A percentile compares a stretch with the other conserved stretches of the same genome.
phyloP scores from a whole-genome alignment of 23 tunicate species.

The Corella eumyota region DNA sequence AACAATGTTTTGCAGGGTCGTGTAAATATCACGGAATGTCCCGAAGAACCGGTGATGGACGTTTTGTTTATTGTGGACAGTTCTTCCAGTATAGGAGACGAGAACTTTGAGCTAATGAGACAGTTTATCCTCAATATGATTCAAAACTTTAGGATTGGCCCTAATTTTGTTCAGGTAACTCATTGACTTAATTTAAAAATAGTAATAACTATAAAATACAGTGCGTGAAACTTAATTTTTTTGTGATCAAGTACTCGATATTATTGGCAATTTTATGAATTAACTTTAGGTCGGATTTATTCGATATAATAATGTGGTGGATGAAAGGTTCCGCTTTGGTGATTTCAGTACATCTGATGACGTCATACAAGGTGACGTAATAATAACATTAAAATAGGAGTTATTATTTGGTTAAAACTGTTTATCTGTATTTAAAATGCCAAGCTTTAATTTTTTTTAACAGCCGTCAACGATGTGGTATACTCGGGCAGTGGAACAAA shows the following conservation, averaged over 20 bases:
- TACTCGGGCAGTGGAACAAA: conserved; percentile 61
- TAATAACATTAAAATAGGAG: neutral
- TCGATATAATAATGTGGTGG: conserved; percentile 24
- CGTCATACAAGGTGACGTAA: conserved; percentile 20
- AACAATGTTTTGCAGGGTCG: too few relatives aligned
- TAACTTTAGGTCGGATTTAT: conserved; percentile 24
- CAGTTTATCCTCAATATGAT: conserved; percentile 27
- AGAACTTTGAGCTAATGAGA: conserved; percentile 44
- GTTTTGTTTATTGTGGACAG: conserved; percentile 69
- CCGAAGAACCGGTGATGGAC: conserved; percentile 57
- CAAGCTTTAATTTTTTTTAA: neutral
- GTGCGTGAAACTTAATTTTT: too few relatives aligned
- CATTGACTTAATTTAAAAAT: too few relatives aligned
- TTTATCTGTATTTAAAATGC: neutral
- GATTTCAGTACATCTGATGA: conserved; percentile 13
- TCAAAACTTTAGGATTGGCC: conserved; percentile 15
- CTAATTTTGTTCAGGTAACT: conserved; percentile 1
- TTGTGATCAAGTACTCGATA: too few relatives aligned
- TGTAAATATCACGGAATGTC: conserved; percentile 36
- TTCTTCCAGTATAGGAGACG: conserved; percentile 49
- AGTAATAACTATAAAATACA: too few relatives aligned
- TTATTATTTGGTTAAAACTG: neutral
- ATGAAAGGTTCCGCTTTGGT: conserved; percentile 11
- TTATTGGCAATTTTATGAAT: neutral
- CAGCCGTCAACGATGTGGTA: conserved; percentile 42